These are phyloP conservation scores for Cynoglossus semilaevis DNA, from an alignment of 2,113 vertebrate species.

Conservation along the genomic window DNA sequence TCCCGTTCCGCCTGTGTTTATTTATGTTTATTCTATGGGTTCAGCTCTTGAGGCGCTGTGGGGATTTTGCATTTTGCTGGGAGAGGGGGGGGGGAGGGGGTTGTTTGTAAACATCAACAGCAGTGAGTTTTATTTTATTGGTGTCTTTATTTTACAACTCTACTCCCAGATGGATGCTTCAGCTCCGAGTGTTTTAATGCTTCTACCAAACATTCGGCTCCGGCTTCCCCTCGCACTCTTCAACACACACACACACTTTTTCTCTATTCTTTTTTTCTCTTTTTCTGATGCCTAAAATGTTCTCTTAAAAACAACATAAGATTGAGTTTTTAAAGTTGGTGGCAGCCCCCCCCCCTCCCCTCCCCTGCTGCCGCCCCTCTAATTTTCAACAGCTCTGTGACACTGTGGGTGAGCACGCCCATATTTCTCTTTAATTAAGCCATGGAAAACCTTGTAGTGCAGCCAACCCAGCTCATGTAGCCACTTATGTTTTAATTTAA, in stretches of 20 bases:
- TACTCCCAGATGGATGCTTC: constrained; percentile 64
- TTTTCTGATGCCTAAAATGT: constrained; percentile 18
- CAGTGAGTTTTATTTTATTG: constrained; percentile 65
- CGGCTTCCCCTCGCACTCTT: constrained; percentile 3
- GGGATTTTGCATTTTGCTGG: constrained; percentile 30
- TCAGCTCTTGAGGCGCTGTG: constrained; percentile 52
- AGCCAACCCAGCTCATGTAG: constrained; percentile 77
- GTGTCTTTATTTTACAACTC: constrained; percentile 62
- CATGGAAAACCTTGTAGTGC: constrained; percentile 73
- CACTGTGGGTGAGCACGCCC: constrained; percentile 68
- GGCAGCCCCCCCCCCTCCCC: constrained; percentile 38
- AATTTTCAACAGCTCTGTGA: constrained; percentile 63
- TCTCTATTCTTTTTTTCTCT: constrained; percentile 11
- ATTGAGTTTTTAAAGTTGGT: constrained; percentile 61
- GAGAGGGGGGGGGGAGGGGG: no score
- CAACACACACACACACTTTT: constrained; percentile 36
- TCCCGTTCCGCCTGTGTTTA: constrained; percentile 54
- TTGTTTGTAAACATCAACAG: constrained; percentile 72
- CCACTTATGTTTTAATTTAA: constrained; percentile 83
- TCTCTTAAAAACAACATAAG: constrained; percentile 39
- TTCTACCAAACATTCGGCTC: constrained; percentile 41
- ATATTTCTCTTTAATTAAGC: constrained; percentile 80
- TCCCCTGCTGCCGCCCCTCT: no score
- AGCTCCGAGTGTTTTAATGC: constrained; percentile 34
- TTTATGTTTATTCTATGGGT: constrained; percentile 42